Evolutionary conservation across 2,797 vertebrate genomes (phyloP), one percentile per base, ranked within the genome.

Genomic region (Crenuchus spilurus): DNA sequence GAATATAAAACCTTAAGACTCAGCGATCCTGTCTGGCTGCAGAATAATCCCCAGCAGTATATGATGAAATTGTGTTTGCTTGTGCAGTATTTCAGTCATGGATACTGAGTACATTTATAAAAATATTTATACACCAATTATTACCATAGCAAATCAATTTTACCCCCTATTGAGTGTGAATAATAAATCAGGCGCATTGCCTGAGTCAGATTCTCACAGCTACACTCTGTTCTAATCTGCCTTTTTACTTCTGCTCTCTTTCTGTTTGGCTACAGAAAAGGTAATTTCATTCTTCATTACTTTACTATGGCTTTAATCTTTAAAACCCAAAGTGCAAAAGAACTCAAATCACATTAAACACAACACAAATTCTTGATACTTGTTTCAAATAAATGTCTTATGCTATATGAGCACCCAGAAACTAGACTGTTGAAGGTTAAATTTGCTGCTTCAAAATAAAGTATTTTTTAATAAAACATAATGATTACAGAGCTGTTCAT

Each of bases 101-200:
- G 84, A 82, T 84, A 84, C 84, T 78, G 57, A 78, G 62, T 22
- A 28, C 46, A 37, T 28, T 75, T 26, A 68, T 75, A 70, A 84
- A 24, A 74, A 80, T 72, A 44, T 82, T 74, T 77, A 55, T 72
- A 48, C 55, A 77, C 60, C 51, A 39, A 70, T 72, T 67, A 58
- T 57, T 31, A 26, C 22, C 42, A 42, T 42, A 41, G 24, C 63
- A 71, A 65, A 76, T 65, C 75, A 71, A 55, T 70, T 76, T 70
- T 54, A 48, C 52, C 66, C 61, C n/a, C 48, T 24, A 42, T 63
- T 24, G 48, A 35, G 44, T 67, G 42, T 75, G 18, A 69, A 52
- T 69, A 42, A 68, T 61, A 60, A 51, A 6, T 16, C 58, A 63
- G 48, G 14, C n/a, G n/a, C 30, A 60, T 11, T 1, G 14, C 24